Conservation (phyloP, 2,888 invertebrate species). For the Drosophila macrospina region DNA sequence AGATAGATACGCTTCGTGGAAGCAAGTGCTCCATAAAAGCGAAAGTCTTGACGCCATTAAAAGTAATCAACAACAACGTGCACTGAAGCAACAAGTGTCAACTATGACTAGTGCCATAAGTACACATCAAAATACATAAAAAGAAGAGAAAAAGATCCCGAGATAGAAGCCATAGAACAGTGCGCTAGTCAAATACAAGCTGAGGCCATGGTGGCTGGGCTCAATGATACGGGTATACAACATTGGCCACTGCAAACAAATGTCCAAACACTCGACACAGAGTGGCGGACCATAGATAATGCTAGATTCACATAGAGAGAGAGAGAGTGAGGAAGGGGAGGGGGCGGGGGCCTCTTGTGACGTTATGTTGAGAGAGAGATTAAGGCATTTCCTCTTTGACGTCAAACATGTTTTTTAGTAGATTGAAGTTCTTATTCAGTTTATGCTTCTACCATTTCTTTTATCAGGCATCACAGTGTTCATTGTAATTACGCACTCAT, state of each 20-base stretch:
- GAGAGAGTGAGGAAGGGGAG: background rate
- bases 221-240: constrained; percentile 24
- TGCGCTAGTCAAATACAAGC: constrained; percentile 50
- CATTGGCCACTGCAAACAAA: constrained; percentile 58
- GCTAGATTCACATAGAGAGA: too few species aligned
- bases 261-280: constrained; percentile 51
- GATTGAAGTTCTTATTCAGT: constrained; percentile 31
- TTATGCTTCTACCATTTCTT: constrained; percentile 16
- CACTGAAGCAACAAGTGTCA: constrained; percentile 70
- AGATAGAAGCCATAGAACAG: constrained; percentile 24
- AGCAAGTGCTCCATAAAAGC: constrained; percentile 75
- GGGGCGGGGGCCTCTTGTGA: constrained; percentile 45
- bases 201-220: constrained; percentile 27
- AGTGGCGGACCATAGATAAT: constrained; percentile 37
- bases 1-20: constrained; percentile 65
- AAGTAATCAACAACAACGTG: constrained; percentile 54
- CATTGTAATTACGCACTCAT: constrained; percentile 78
- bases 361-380: constrained; percentile 56
- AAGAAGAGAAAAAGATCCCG: constrained; percentile 30
- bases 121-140: constrained; percentile 56
- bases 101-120: constrained; percentile 78
- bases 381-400: constrained; percentile 79
- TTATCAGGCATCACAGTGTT: constrained; percentile 50
- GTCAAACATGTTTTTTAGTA: constrained; percentile 64
- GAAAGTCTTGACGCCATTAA: constrained; percentile 81